Base-by-base conservation (phyloP, 2,797 vertebrate genomes). In the Gallirallus australis region DNA sequence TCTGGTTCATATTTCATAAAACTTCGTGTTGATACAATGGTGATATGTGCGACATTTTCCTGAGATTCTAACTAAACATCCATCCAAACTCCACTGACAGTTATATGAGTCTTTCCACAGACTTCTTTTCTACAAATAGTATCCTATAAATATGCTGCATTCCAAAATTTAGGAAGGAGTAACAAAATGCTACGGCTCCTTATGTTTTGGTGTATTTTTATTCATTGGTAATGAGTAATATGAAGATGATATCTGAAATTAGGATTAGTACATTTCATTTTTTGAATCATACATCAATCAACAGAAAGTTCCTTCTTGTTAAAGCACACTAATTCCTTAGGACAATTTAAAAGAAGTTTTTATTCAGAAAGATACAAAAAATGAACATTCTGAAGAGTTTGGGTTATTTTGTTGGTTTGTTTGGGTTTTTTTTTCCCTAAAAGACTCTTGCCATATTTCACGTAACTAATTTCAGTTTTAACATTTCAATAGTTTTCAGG, bases 1-100 rank as follows among this genome's bases (percentile, higher is more conserved):
- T 97, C 92, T 96, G 93, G 89, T 89, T 98, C 95, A 23, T 89
- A 81, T 98, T 98, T 98, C 97, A 96, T 96, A 97, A 97, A 93
- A 95, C 90, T 86, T 69, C 31, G 13, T 97, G 91, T 96, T 98
- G 97, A 95, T 95, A 96, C 92, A 96, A 83, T 95, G 90, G 86
- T 96, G 96, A 97, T 96, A 92, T 83, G 82, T 90, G 61, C 21
- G 2, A 96, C 91, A 92, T 98, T 97, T 98, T 97, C 90, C 94
- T 96, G 93, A 96, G 94, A 96, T 95, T 94, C 89, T 96, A 84
- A 42, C 80, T 91, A 92, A 97, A 93, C 45, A 79, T 90, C 48
- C 65, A 77, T 89, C 79, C 80, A 70, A 79, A 86, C 53, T 73
- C 48, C 45, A 66, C n/a, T 91, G 73, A 86, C 54, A 77, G 48